Percentiles rank a stretch among this genome's conserved stretches.
phyloP scores from a whole-genome alignment of 2,113 vertebrate genomes.

The human region DNA sequence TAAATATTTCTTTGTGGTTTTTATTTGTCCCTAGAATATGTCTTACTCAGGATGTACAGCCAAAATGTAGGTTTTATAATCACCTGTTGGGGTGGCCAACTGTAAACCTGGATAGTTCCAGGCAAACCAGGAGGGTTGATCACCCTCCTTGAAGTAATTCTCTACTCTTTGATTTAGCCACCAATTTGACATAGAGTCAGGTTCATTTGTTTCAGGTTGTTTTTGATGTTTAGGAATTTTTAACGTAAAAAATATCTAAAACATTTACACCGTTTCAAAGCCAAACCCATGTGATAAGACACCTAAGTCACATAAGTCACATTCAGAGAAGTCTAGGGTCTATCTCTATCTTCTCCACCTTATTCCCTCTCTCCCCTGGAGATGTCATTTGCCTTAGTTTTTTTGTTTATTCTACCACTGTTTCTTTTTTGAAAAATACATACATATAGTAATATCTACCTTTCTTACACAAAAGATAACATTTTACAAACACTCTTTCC shows the following conservation, averaged over 20 bases:
- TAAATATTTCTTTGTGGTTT: neutral
- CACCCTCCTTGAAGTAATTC: neutral
- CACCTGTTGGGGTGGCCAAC: neutral
- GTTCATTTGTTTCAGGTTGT: neutral
- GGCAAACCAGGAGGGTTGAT: neutral
- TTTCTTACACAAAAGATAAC: neutral
- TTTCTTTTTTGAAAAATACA: slow-evolving; percentile 21
- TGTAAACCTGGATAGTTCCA: neutral
- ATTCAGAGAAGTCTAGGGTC: neutral
- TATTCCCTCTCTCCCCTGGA: neutral
- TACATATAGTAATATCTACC: neutral
- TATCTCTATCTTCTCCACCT: neutral
- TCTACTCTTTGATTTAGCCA: neutral
- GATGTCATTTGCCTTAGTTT: neutral
- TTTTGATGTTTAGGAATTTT: neutral
- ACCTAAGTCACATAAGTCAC: neutral
- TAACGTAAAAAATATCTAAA: neutral
- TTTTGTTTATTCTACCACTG: neutral
- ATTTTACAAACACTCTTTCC: neutral
- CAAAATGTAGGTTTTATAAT: neutral
- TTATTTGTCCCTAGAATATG: neutral
- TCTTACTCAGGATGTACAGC: neutral
- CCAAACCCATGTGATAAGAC: neutral
- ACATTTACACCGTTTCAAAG: neutral
- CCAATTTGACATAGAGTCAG: neutral